Percentiles rank a stretch among this genome's conserved stretches.
phyloP scores from a whole-genome alignment of 1,140 invertebrate genomes.

The Heliconius hewitsoni region DNA sequence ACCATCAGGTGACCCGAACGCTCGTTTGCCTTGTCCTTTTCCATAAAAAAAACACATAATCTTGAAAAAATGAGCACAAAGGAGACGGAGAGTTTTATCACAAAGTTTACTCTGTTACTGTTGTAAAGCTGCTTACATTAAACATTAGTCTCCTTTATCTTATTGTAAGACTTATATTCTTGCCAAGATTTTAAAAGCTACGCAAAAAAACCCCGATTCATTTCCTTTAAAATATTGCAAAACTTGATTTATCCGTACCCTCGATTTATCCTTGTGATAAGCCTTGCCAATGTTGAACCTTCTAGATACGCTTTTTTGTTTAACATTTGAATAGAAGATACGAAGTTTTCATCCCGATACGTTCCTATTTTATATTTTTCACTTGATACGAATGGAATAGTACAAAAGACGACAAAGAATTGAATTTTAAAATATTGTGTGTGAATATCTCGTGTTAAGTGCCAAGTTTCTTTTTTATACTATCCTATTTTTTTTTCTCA shows the following conservation, averaged over 20 bases:
- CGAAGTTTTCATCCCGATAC: conserved; percentile 25
- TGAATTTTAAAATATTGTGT: not conserved
- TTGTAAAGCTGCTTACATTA: not conserved
- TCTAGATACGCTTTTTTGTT: conserved; percentile 35
- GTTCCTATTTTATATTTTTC: conserved; percentile 19
- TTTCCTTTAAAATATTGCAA: conserved; percentile 27
- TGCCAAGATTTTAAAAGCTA: conserved; percentile 14
- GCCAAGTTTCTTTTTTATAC: not conserved
- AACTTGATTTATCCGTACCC: conserved; percentile 62
- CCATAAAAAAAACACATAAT: too few species aligned
- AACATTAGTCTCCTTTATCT: not conserved
- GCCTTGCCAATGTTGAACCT: conserved; percentile 44
- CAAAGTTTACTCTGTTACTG: too few species aligned
- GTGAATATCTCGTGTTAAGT: conserved; percentile 2
- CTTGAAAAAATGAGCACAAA: too few species aligned
- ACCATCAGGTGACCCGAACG: too few species aligned
- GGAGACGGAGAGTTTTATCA: too few species aligned
- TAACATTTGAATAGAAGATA: conserved; percentile 36
- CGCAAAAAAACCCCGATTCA: conserved; percentile 11
- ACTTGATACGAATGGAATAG: conserved; percentile 12
- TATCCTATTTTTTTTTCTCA: too few species aligned
- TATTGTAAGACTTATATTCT: not conserved
- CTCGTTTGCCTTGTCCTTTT: too few species aligned
- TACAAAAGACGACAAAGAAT: conserved; percentile 7
- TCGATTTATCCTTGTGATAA: conserved; percentile 66